Conservation (phyloP, 2,797 vertebrate species). For the Cetoscarus ocellatus region DNA sequence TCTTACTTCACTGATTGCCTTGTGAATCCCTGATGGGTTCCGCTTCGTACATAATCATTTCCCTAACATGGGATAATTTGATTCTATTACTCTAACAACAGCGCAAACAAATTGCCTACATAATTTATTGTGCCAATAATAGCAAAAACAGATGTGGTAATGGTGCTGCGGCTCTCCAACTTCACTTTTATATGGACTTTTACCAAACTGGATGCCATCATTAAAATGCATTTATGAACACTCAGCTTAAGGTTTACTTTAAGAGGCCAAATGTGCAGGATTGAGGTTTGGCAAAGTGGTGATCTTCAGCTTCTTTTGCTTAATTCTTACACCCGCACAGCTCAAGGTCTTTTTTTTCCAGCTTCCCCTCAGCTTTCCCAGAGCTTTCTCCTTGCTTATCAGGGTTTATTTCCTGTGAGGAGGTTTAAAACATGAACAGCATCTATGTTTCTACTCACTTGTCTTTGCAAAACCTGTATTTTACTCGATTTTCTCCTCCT, state of each 20-base stretch:
- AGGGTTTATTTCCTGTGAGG: constrained; percentile 45
- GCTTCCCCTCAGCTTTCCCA: constrained; percentile 53
- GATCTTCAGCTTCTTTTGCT: constrained; percentile 62
- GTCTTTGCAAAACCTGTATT: constrained; percentile 42
- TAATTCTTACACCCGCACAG: constrained; percentile 60
- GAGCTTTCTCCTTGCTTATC: constrained; percentile 41
- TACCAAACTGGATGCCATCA: constrained; percentile 70
- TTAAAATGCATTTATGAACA: constrained; percentile 77
- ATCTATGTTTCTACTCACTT: constrained; percentile 28
- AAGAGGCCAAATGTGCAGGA: constrained; percentile 73
- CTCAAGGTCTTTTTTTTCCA: constrained; percentile 50
- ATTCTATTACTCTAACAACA: constrained; percentile 84
- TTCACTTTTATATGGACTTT: constrained; percentile 73
- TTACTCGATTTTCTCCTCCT: constrained; percentile 75
- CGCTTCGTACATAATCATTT: constrained; percentile 81
- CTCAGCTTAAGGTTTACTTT: constrained; percentile 53
- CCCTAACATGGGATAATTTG: constrained; percentile 80
- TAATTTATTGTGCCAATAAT: constrained; percentile 85
- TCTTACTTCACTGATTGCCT: constrained; percentile 80
- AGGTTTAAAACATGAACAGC: constrained; percentile 16
- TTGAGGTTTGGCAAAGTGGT: constrained; percentile 69
- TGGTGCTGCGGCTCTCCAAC: constrained; percentile 72
- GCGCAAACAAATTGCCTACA: constrained; percentile 82
- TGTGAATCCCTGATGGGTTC: constrained; percentile 82
- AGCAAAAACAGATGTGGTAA: constrained; percentile 82